Conservation (phyloP, 2,888 invertebrate genomes). For the Eupithecia tripunctaria region DNA sequence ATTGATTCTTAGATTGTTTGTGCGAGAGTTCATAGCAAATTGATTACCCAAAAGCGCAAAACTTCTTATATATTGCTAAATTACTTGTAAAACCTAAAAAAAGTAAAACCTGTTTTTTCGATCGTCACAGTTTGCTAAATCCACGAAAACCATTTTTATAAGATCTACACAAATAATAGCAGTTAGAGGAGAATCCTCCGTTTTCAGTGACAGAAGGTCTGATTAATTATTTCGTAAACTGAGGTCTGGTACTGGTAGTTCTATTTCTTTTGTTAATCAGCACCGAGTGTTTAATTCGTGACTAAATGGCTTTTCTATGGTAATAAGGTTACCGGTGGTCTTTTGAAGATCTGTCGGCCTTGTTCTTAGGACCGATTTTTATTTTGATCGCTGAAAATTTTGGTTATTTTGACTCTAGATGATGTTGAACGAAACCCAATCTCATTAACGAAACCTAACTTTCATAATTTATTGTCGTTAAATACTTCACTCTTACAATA, state of each 20-base stretch:
- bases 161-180: conserved; percentile 1
- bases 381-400: not conserved
- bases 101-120: too few species aligned
- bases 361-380: not conserved
- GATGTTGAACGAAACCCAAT: too few species aligned
- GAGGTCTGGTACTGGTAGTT: not conserved
- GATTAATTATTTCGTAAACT: conserved; percentile 38
- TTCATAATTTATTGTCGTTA: too few species aligned
- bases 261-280: conserved; percentile 28
- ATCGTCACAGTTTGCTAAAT: not conserved
- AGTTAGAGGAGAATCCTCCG: not conserved
- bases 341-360: not conserved
- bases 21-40: too few species aligned
- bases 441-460: too few species aligned
- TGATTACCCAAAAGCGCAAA: too few species aligned
- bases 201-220: conserved; percentile 19
- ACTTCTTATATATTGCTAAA: too few species aligned
- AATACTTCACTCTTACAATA: too few species aligned
- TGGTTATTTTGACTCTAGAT: not conserved
- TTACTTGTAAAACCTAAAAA: too few species aligned
- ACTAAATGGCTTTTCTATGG: conserved; percentile 20
- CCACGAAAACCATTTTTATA: conserved; percentile 1
- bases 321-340: conserved; percentile 14
- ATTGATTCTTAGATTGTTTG: too few species aligned
- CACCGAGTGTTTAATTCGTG: conserved; percentile 26